These are phyloP conservation scores for Heliconius eleuchia DNA, from an alignment of 1,140 invertebrate species.

Conservation along the genomic window DNA sequence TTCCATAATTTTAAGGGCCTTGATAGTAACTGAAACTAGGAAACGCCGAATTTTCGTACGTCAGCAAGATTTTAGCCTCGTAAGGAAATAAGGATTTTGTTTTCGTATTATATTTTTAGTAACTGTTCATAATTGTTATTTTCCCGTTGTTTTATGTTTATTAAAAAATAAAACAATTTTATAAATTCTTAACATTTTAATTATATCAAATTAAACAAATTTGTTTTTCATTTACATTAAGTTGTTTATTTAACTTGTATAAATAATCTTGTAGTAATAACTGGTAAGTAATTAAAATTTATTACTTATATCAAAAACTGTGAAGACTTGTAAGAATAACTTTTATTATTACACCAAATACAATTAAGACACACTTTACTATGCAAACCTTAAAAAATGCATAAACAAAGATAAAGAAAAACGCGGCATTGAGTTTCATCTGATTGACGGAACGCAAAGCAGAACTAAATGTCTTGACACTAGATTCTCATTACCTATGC, in stretches of 20 bases:
- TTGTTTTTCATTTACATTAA: not conserved
- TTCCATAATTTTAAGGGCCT: not conserved
- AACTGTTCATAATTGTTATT: not conserved
- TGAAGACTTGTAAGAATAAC: too few relatives aligned
- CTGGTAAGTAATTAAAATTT: too few relatives aligned
- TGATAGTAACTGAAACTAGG: not conserved
- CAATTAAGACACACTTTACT: too few relatives aligned
- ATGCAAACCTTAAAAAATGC: too few relatives aligned
- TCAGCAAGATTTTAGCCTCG: not conserved
- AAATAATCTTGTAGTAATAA: not conserved
- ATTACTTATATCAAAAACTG: too few relatives aligned
- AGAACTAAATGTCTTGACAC: too few relatives aligned
- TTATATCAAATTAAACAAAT: not conserved
- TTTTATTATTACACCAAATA: too few relatives aligned
- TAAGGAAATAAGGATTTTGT: not conserved
- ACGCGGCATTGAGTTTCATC: too few relatives aligned
- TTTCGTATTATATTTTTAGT: not conserved
- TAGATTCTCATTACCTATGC: not conserved
- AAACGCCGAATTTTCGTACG: not conserved
- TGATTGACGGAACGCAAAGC: too few relatives aligned
- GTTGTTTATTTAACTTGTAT: not conserved
- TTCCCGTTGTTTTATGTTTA: not conserved
- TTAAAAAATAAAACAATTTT: not conserved
- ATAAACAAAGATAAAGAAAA: too few relatives aligned
- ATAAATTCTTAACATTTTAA: not conserved